phyloP scores from a whole-genome alignment of 2,888 invertebrate species.

The Lucinisca nassula region DNA sequence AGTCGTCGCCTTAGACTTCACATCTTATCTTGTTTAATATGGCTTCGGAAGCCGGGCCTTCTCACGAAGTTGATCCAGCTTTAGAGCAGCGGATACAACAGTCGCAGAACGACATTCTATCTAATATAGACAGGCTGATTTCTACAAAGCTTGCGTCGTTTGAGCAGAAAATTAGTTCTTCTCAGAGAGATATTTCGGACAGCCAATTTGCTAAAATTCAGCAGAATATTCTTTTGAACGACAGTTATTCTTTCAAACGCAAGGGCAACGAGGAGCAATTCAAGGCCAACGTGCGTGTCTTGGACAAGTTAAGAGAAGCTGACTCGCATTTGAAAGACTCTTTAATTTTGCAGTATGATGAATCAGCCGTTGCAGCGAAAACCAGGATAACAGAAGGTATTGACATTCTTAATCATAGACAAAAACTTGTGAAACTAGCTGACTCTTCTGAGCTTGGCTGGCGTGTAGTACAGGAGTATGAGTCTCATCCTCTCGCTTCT shows the following conservation, averaged over 20 bases:
- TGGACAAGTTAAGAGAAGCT: background rate
- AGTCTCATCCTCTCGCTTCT: background rate
- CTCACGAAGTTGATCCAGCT: background rate
- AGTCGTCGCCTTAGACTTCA: no score
- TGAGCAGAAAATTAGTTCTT: background rate
- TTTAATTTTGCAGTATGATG: background rate
- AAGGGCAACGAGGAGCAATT: background rate
- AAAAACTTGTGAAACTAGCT: background rate
- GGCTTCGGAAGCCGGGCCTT: background rate
- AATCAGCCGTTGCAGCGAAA: background rate
- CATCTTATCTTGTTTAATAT: no score
- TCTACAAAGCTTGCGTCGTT: background rate
- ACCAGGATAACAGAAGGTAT: background rate
- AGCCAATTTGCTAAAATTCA: background rate
- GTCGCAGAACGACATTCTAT: background rate
- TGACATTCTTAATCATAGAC: background rate
- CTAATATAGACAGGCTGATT: background rate
- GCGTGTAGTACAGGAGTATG: background rate
- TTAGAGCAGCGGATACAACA: background rate
- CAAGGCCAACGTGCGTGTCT: background rate
- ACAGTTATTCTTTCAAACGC: background rate
- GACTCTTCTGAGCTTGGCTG: background rate
- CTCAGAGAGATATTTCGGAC: background rate
- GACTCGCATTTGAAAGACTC: background rate
- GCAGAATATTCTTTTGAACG: background rate